Evolutionary conservation across 2,113 vertebrate genomes (phyloP).

Genomic region (Otus sunia): DNA sequence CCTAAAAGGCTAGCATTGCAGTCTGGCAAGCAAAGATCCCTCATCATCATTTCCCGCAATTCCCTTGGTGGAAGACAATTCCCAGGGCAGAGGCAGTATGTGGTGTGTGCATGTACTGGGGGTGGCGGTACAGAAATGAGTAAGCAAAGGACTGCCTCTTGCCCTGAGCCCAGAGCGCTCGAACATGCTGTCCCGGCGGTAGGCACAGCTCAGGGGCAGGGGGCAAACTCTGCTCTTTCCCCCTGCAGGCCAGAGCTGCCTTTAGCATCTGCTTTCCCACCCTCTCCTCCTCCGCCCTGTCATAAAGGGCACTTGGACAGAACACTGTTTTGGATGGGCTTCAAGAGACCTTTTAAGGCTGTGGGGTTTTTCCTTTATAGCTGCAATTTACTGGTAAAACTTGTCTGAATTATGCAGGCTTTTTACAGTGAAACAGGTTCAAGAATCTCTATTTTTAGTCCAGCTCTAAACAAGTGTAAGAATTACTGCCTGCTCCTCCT

Average conservation of each 20-base stretch:
- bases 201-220: neutral
- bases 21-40: neutral
- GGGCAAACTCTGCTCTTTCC: neutral
- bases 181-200: neutral
- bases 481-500: neutral
- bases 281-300: neutral
- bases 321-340: neutral
- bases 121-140: neutral
- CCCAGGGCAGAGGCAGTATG: neutral
- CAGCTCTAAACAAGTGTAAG: neutral
- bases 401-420: slow-evolving; percentile 6
- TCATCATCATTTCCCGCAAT: neutral
- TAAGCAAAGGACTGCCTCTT: neutral
- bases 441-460: slow-evolving; percentile 47
- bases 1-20: neutral
- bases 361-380: neutral
- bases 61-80: neutral
- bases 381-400: slow-evolving; percentile 29
- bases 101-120: rapidly evolving
- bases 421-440: neutral
- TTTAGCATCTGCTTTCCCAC: neutral
- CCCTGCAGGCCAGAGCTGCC: neutral
- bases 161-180: neutral
- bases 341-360: slow-evolving; percentile 47
- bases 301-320: neutral